Percentiles rank a stretch among this genome's conserved stretches.
Evolutionary conservation across 2,888 invertebrate genomes (phyloP).

Genomic region (Diarsia dahlii): DNA sequence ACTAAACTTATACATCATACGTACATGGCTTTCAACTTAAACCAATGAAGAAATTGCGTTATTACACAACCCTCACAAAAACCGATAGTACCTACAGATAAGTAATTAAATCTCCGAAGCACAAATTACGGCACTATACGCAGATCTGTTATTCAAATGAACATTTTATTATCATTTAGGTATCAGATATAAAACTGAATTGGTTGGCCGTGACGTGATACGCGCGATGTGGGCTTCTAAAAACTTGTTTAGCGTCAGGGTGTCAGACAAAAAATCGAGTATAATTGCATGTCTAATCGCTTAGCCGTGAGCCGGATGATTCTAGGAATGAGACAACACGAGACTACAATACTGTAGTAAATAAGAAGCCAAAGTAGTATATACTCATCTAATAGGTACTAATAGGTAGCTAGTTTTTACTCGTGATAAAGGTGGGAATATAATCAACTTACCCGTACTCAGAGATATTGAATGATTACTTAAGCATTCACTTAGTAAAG

Average conservation of each 20-base stretch:
- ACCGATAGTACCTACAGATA: background rate
- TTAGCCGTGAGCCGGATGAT: slow-evolving; percentile 60
- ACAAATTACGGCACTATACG: slow-evolving; percentile 21
- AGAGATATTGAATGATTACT: no score
- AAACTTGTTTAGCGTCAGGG: slow-evolving; percentile 69
- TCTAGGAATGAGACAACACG: slow-evolving; percentile 51
- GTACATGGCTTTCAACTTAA: slow-evolving; percentile 35
- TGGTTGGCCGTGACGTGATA: slow-evolving; percentile 59
- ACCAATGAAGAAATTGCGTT: slow-evolving; percentile 4
- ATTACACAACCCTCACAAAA: slow-evolving; percentile 6
- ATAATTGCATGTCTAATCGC: slow-evolving; percentile 72
- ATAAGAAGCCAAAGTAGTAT: background rate
- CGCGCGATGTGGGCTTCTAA: slow-evolving; percentile 54
- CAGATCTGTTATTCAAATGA: slow-evolving; percentile 35
- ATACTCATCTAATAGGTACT: background rate
- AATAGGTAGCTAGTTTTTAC: background rate
- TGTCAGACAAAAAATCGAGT: slow-evolving; percentile 67
- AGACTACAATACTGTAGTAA: slow-evolving; percentile 20
- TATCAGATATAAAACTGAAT: slow-evolving; percentile 53
- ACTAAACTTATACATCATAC: slow-evolving; percentile 21
- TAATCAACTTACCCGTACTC: background rate
- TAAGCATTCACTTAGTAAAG: no score
- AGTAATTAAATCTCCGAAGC: background rate
- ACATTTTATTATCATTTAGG: slow-evolving; percentile 31
- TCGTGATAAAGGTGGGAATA: background rate